Evolutionary conservation across 2,888 invertebrate species (phyloP), one percentile per base, ranked within the genome.

Genomic region (Encarsia formosa): DNA sequence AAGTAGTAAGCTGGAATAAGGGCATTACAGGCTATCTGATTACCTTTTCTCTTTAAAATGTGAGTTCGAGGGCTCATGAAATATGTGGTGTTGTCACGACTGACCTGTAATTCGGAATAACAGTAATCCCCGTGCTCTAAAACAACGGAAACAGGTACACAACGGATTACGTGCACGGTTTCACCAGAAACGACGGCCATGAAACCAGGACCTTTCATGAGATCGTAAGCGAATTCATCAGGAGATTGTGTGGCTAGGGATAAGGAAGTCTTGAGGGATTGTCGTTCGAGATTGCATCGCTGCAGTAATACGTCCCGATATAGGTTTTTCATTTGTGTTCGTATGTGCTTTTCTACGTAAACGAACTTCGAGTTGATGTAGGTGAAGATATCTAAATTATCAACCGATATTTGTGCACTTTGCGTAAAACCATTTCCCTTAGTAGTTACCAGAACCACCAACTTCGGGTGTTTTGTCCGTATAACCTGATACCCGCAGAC

Each of bases 361-460:
- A 66, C 45, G 6, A 66, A 63, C 56, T 66, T 65, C 1, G 57
- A 52, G 19, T 62, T 66, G 1, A 63, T 49, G 39, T 63, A 65
- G 0, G 47, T 31, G 11, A 61, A 60, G 3, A 63, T 24, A 32
- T 65, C 59, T 1, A 61, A 15, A 20, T 58, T 57, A 15, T 39
- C 5, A 13, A 5, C 4, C 13, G 39, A 39, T 11, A 26, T 26
- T 26, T 26, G 5, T 11, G 5, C 11, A 5, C 6, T 11, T 3
- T 34, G 20, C 11, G 38, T 19, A 26, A 53, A 53, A 26, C 35
- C 31, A 1, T 24, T 18, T 16, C 44, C 49, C 23, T 49, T 49
- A 9, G n/a, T 13, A 1, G 48, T 13, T 43, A 54, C 58, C 0
- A 47, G 15, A 1, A 59, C 44, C 0, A 58, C 31, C 4, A 57